Base-by-base conservation (phyloP, 2,888 invertebrate genomes). In the Plagiodera versicolora region DNA sequence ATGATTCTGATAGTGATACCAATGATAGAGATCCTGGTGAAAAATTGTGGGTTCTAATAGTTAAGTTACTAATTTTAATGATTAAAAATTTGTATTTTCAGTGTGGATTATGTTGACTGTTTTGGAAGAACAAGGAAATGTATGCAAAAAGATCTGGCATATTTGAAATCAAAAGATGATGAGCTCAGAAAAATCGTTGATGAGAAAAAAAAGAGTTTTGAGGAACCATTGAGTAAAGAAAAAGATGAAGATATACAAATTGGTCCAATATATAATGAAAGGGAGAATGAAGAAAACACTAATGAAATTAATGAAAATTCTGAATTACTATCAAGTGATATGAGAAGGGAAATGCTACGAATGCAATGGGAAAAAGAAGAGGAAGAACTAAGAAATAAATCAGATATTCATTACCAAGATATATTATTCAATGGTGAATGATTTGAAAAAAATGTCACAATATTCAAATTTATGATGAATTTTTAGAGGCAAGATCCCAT, bases 311-410 rank as follows among this genome's bases (percentile, higher is more conserved):
- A 61, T 54, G 79, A 79, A 48, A 79, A 82, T 48, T 69, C 77
- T 55, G 81, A 81, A 71, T 16, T 85, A 35, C 72, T 80, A 68
- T 84, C 85, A 1, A 77, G 79, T 51, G 85, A 85, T 75, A 84
- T 84, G 72, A 82, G 86, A 72, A 83, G 86, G 45, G 88, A 91
- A 73, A 86, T 90, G 61, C 85, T 93, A 81, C 85, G 94, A 49
- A 83, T 88, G 67, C 90, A 93, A 76, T 97, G 96, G 96, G 94
- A 95, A 73, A 83, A 90, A 65, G 92, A 95, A 73, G 93, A 92
- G 74, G 85, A 83, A 50, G 88, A 89, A 72, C 81, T 93, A 54
- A 77, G 86, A 0, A 84, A 88, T 2, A 90, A 94, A 79, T 82
- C 86, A 61, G 85, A 91, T 79, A 85, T 94, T 53, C 96, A 97